Base-by-base conservation (phyloP, 2,113 vertebrate genomes). In the Thinocorus orbignyianus region DNA sequence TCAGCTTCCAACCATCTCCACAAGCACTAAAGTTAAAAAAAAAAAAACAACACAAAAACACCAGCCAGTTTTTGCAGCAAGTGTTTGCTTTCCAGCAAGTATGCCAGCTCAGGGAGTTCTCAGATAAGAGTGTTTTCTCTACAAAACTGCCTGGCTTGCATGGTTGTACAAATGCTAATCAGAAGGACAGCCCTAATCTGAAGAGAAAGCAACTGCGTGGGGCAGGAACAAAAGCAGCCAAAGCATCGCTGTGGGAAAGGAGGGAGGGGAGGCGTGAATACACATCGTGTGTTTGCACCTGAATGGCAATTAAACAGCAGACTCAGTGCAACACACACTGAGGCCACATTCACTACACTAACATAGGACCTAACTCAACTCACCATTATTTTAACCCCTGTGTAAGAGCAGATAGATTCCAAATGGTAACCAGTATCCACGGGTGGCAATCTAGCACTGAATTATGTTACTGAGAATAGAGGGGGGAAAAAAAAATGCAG, bases 141-240 rank as follows among this genome's bases (percentile, higher is more conserved):
- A 12, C 35, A 55, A 33, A 86, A 68, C 60, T 42, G 60, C 74
- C 93, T 72, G 8, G 71, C 51, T 64, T n/a, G 77, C 81, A 16
- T 0, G 3, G 64, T 17, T 73, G 69, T 64, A 44, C 22, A 33
- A 3, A 46, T 7, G 57, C 46, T 95, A 86, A 95, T 83, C 60
- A 62, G 37, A 73, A 60, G 52, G 79, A 20, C 68, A 70, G 71
- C 79, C 0, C 9, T 18, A 55, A 88, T 58, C 66, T 68, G 42
- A 71, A 42, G 37, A 57, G 81, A 94, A 86, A 91, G 66, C 52
- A 86, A 76, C 55, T 33, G 1, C 2, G 1, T 37, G 62, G 62
- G 62, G 89, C 89, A 86, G 73, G 81, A 81, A 88, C 86, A 89
- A 87, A 95, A 88, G 62, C 28, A 88, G 51, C 11, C 74, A 66